Conservation (phyloP, 2,888 invertebrate genomes). For the Phytoseiulus persimilis region DNA sequence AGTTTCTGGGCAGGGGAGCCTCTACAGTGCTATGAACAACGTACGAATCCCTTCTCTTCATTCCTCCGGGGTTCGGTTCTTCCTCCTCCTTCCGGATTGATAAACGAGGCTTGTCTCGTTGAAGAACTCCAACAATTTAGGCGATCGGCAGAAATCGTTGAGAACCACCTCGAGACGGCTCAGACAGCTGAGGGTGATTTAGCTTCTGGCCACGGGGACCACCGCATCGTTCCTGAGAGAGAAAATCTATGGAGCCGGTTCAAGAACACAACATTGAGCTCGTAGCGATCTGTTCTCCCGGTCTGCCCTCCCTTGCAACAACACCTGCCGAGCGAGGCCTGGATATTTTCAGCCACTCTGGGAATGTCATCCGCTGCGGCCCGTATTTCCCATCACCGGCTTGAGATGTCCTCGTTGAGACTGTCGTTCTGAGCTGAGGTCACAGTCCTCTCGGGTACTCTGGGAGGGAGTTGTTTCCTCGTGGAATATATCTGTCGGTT, state of each 20-base stretch:
- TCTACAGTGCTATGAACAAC: not conserved
- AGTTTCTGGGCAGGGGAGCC: not conserved
- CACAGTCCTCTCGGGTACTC: too few relatives aligned
- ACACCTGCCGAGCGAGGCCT: too few relatives aligned
- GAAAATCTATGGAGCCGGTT: not conserved
- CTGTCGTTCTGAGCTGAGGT: too few relatives aligned
- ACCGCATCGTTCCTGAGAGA: not conserved
- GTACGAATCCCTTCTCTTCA: not conserved
- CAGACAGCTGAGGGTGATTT: not conserved
- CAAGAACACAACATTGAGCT: not conserved
- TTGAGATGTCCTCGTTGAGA: too few relatives aligned
- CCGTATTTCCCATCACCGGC: too few relatives aligned
- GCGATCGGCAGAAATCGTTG: not conserved
- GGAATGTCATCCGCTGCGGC: too few relatives aligned
- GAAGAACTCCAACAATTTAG: not conserved
- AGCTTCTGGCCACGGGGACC: not conserved
- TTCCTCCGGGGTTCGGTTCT: not conserved
- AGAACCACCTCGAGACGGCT: not conserved
- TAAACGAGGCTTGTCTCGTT: not conserved
- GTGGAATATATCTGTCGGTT: too few relatives aligned
- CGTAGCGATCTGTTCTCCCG: not conserved
- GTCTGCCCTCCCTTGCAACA: not conserved
- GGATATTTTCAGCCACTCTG: too few relatives aligned
- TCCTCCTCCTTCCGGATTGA: not conserved
- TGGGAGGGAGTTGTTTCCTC: too few relatives aligned